Base-by-base conservation (phyloP, 2,797 vertebrate species). In the Hydrocynus forskahlii region DNA sequence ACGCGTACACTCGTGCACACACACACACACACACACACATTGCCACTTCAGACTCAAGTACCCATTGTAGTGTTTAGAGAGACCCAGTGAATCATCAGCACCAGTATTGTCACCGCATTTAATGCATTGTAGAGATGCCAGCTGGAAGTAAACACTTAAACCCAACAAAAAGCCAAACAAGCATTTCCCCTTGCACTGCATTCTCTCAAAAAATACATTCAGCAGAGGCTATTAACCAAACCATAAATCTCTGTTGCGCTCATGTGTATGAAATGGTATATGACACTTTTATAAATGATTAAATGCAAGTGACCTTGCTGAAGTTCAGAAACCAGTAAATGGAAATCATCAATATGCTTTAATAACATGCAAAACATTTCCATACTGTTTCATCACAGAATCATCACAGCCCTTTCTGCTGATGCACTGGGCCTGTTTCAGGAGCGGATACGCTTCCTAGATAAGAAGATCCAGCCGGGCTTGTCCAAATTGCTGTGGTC, bases 381-480 rank as follows among this genome's bases (percentile, higher is more conserved):
- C 40, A n/a, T 54, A 72, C 12, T 86, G 21, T 75, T 0, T 79
- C 29, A n/a, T n/a, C n/a, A n/a, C 85, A 98, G 97, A 88, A 94
- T 97, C 80, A 91, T 96, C 59, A 86, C 73, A 55, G 90, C 91
- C 81, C 92, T 97, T 74, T 95, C 95, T 50, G 59, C 88, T 0
- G 94, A 95, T 0, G 96, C 96, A 87, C 84, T 93, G 75, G 91
- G 91, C 70, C 89, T 97, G 38, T 97, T 98, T 88, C 90, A 89
- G 75, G 95, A 96, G 66, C 91, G 88, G 1, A 93, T 97, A 78
- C 87, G 85, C 2, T 91, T 92, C 82, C 86, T 97, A 38, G 95
- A 97, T 85, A 94, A 92, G 87, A 96, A 95, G 91, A 91, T 97
- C 80, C 91, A 95, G 59, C 96, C 95, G 0, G 96, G 97, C 16